Evolutionary conservation across 2,888 invertebrate species (phyloP).

Genomic region (Bombylius discolor): DNA sequence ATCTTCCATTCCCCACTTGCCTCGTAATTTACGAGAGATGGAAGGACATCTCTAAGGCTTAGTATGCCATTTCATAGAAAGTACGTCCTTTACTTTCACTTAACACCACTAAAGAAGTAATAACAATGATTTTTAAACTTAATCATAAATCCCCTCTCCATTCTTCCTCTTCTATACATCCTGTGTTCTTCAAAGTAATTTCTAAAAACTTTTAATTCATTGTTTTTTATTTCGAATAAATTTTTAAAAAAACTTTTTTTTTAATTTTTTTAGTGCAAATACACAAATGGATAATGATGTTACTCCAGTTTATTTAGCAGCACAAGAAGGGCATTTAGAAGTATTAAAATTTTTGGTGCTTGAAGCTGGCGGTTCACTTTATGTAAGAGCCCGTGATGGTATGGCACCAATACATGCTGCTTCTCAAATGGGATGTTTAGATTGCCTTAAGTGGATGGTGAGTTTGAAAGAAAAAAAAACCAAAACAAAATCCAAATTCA

Average conservation of each 20-base stretch:
- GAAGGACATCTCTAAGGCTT: no score
- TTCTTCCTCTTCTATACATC: no score
- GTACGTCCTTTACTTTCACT: no score
- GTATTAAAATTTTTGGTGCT: conserved; percentile 73
- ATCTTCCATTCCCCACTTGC: no score
- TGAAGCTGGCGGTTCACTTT: conserved; percentile 69
- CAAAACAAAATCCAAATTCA: neutral
- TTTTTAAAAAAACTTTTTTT: neutral
- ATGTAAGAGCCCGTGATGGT: conserved; percentile 74
- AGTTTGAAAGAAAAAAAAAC: conserved; percentile 44
- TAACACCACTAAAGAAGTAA: no score
- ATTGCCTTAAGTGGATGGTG: conserved; percentile 85
- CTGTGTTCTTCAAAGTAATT: no score
- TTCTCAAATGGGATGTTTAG: conserved; percentile 76
- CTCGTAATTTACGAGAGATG: no score
- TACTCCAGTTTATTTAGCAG: conserved; percentile 77
- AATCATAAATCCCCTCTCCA: no score
- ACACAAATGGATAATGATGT: conserved; percentile 88
- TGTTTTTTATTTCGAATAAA: neutral
- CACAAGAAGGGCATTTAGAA: conserved; percentile 78
- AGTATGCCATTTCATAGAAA: no score
- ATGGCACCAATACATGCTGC: conserved; percentile 86
- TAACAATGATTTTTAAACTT: no score
- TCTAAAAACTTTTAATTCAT: no score
- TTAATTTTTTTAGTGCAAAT: conserved; percentile 54